Percentiles rank a stretch among this genome's conserved stretches.
phyloP scores from a whole-genome alignment of 2,113 vertebrate genomes.

The Campylorhamphus procurvoides region DNA sequence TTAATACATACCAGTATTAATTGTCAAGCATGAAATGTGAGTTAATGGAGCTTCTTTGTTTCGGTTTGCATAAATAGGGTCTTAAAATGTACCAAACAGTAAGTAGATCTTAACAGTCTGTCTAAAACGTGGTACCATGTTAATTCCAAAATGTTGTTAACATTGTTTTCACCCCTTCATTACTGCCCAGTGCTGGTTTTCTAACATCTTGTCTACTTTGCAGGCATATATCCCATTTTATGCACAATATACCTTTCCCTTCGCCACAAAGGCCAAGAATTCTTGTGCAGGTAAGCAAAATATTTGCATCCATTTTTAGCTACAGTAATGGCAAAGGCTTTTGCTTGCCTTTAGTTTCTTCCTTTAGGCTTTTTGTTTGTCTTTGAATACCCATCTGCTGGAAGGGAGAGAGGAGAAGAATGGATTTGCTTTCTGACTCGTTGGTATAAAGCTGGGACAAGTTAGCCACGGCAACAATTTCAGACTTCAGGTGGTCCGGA shows the following conservation, averaged over 20 bases:
- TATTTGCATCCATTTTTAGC: neutral
- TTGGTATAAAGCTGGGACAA: neutral
- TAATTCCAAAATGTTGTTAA: neutral
- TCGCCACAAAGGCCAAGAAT: constrained; percentile 97
- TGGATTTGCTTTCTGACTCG: neutral
- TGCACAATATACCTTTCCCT: constrained; percentile 97
- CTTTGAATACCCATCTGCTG: neutral
- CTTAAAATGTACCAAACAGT: neutral
- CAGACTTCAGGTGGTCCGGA: neutral
- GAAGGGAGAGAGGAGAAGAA: neutral
- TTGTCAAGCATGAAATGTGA: neutral
- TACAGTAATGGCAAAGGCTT: neutral
- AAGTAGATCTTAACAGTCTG: neutral
- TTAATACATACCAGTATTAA: neutral
- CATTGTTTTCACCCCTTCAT: neutral
- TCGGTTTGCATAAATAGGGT: neutral
- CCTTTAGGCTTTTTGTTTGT: neutral
- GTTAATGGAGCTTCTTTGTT: neutral
- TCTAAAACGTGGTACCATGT: neutral
- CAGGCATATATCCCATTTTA: constrained; percentile 97
- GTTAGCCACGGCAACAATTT: neutral
- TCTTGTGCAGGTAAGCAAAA: constrained; percentile 88
- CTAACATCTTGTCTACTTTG: neutral
- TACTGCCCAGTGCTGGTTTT: neutral
- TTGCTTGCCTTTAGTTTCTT: neutral